Evolutionary conservation across 1,140 invertebrate genomes (phyloP).

Genomic region (Plectrocnemia conspersa): DNA sequence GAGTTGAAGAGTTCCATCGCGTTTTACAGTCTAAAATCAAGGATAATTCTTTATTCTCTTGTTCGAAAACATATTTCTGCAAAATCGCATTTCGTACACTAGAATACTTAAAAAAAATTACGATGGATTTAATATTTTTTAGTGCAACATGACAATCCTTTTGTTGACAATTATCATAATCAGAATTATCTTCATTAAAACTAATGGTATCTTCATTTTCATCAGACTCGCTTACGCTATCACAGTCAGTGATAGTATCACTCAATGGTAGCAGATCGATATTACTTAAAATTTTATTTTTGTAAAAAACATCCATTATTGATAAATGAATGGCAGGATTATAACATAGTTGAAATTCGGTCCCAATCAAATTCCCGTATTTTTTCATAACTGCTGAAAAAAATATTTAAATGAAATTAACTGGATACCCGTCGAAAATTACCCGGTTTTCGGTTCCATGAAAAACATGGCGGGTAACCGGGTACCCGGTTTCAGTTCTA

Average conservation of each 20-base stretch:
- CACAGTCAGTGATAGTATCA: neutral
- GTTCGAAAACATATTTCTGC: neutral
- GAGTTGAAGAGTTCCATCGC: neutral
- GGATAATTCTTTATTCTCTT: neutral
- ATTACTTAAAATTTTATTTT: too few species aligned
- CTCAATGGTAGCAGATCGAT: too few species aligned
- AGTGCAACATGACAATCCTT: neutral
- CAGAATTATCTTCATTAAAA: neutral
- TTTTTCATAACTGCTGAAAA: too few species aligned
- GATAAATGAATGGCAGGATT: neutral
- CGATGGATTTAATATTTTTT: neutral
- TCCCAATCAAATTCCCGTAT: too few species aligned
- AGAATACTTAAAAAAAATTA: neutral
- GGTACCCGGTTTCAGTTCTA: too few species aligned
- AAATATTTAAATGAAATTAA: too few species aligned
- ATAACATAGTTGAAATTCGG: neutral
- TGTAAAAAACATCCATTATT: neutral
- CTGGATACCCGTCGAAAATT: too few species aligned
- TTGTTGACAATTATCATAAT: neutral
- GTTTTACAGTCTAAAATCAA: neutral
- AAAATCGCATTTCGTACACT: neutral
- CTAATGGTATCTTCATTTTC: neutral
- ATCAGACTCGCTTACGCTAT: neutral
- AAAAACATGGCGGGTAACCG: too few species aligned
- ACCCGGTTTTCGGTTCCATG: too few species aligned